A percentile compares a stretch with the other conserved stretches of the same genome.
phyloP scores from a whole-genome alignment of 2,113 vertebrate genomes.

The Pitta sordida region DNA sequence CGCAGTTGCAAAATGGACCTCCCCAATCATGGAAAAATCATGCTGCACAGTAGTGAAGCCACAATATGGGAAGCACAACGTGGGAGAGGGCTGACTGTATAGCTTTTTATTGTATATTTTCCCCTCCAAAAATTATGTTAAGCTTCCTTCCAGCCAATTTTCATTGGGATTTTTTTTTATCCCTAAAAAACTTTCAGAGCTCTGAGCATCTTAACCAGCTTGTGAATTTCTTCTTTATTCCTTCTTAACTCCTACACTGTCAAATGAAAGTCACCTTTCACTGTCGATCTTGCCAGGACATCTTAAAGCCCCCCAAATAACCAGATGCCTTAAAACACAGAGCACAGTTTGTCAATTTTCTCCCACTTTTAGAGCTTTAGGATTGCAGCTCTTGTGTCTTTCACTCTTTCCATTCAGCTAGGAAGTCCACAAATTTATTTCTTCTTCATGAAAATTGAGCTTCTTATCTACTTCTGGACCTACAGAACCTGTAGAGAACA shows the following conservation, averaged over 20 bases:
- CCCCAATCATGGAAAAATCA: no score
- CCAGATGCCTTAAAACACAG: not conserved
- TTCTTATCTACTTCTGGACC: not conserved
- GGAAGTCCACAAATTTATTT: not conserved
- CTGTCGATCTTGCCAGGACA: not conserved
- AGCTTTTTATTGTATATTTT: not conserved
- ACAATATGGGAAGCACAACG: no score
- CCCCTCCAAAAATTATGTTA: not conserved
- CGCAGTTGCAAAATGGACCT: no score
- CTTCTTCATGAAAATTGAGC: not conserved
- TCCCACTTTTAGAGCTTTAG: not conserved
- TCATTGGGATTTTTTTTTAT: not conserved
- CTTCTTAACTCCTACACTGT: not conserved
- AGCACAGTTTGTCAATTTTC: not conserved
- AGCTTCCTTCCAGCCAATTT: not conserved
- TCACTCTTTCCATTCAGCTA: not conserved
- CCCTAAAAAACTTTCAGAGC: not conserved
- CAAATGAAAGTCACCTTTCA: not conserved
- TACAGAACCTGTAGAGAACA: not conserved
- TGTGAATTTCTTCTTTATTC: not conserved
- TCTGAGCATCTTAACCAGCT: not conserved
- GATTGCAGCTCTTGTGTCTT: not conserved
- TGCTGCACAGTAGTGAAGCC: no score
- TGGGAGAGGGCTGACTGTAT: no score
- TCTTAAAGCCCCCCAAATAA: not conserved